Evolutionary conservation across 1,140 invertebrate species (phyloP).

Genomic region (Lerema accius): DNA sequence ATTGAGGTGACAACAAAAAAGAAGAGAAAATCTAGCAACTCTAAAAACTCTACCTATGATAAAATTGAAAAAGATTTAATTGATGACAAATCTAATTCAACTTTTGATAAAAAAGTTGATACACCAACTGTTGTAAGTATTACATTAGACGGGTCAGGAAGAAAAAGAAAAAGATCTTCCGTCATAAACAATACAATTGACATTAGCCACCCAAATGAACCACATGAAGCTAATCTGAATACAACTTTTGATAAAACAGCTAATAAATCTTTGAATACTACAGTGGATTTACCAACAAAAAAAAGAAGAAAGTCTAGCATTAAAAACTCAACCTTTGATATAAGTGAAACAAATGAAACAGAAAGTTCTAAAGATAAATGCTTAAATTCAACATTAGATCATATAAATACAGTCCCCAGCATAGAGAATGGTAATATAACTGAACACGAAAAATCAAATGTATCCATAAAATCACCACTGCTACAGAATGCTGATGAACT

Average conservation of each 20-base stretch:
- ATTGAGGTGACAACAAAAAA: too few relatives aligned
- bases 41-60: conserved; percentile 20
- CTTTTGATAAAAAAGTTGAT: conserved; percentile 20
- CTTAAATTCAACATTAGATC: too few relatives aligned
- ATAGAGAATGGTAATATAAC: too few relatives aligned
- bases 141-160: conserved; percentile 7
- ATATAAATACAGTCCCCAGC: too few relatives aligned
- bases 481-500: neutral
- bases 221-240: conserved; percentile 3
- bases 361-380: too few relatives aligned
- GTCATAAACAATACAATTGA: too few relatives aligned
- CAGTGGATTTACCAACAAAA: too few relatives aligned
- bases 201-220: neutral
- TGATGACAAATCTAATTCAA: conserved; percentile 1
- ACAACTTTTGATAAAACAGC: conserved; percentile 8
- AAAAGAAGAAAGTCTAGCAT: neutral
- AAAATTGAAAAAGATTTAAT: neutral
- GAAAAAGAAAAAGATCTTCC: too few relatives aligned
- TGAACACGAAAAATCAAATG: too few relatives aligned
- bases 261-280: neutral
- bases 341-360: too few relatives aligned
- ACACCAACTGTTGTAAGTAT: conserved; percentile 9
- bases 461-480: too few relatives aligned
- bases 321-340: conserved; percentile 6
- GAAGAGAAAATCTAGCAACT: too few relatives aligned